Evolutionary conservation across 2,888 invertebrate genomes (phyloP), one percentile per base, ranked within the genome.

Genomic region (Caenorhabditis sp.): DNA sequence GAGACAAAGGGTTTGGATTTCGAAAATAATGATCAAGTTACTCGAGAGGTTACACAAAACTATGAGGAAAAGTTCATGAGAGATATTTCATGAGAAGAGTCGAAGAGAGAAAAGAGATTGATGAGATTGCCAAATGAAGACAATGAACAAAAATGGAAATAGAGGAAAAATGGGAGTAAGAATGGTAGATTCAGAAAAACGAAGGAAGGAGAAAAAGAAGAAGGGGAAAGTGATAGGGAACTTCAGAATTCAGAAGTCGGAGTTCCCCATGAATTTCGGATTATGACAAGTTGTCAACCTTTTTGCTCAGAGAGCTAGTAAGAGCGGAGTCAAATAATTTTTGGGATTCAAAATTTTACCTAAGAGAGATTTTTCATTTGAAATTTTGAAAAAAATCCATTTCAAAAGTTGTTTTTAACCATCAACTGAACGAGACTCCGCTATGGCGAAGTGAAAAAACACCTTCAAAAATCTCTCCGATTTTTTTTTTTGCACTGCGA

Each of bases 21-120:
- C 64, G n/a, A 64, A 63, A 63, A 63, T 19, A 14, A 63, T 44
- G 59, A 59, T 61, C 61, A 61, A 61, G 61, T 61, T 63, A 44
- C 63, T 63, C 54, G 26, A 26, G 49, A 26, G 44, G 44, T 47
- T 44, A 63, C 63, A 28, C 35, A 66, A 31, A 54, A 26, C 14
- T 26, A 14, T 10, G 35, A 49, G 24, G 19, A 44, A 66, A 19
- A 22, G 26, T 41, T 38, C 14, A 38, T n/a, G n/a, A 47, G 38
- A 49, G 31, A 51, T n/a, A 69, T 38, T 38, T 38, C 38, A 38
- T 24, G 24, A 59, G 44, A 41, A 56, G 44, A 47, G n/a, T n/a
- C n/a, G n/a, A n/a, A n/a, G 12, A 70, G 51, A 64, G 6, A 31
- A 19, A 19, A 49, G 31, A 59, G 72, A 72, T 58, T 49, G 58